Evolutionary conservation across 2,888 invertebrate genomes (phyloP), one percentile per base, ranked within the genome.

Genomic region (Philopedon plagiatum): DNA sequence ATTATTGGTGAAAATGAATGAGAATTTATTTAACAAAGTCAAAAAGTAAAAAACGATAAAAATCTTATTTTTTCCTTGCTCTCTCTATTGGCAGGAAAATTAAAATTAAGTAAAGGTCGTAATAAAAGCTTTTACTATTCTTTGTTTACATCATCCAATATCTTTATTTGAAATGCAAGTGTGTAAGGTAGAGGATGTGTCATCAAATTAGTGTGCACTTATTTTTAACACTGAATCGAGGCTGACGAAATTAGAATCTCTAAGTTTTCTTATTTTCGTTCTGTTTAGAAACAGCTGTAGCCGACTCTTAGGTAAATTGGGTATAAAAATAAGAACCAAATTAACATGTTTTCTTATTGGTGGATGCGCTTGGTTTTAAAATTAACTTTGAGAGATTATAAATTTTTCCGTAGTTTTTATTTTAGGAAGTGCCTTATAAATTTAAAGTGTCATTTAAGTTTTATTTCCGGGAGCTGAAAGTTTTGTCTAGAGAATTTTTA

Each of bases 161-260:
- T 26, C 26, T 26, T 26, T 7, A 7, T 26, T 7, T 26, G 26
- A 15, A 21, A 37, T 37, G 18, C 11, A 9, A n/a, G 41, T 21
- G 21, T 21, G 1, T 46, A 21, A 41, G 19, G 32, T 19, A 21
- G 29, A 46, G 23, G 44, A 66, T 65, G 65, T 56, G 66, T 71
- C 61, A 71, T 15, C 66, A 61, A 64, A 65, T 71, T 71, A 66
- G 71, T 13, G 44, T 37, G 39, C 49, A 61, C 56, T 65, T 71
- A 71, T 71, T 71, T 71, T 71, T 71, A 71, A 71, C 60, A 23
- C 44, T n/a, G 58, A 71, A 71, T 44, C 66, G 65, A 54, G 66
- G 41, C 29, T 26, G 61, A 56, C 66, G 46, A 62, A 71, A 61
- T 71, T 71, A 66, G 71, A 71, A 61, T 34, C 71, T 56, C 41